Conservation (phyloP, 2,113 vertebrate species). For the Corythornis cristatus region DNA sequence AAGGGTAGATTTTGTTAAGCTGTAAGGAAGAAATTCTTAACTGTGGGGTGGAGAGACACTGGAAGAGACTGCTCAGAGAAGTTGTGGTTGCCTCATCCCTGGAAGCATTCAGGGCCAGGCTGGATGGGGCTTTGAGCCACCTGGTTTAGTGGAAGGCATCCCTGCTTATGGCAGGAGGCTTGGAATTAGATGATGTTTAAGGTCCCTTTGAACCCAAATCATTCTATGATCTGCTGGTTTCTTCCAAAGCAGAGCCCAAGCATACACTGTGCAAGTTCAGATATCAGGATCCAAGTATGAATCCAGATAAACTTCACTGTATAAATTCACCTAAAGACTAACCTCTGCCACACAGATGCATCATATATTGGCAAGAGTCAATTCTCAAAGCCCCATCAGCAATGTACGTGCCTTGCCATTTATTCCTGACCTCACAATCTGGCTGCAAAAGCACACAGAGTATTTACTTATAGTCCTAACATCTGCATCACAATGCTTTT, state of each 20-base stretch:
- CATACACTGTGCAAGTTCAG: neutral
- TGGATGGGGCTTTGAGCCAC: neutral
- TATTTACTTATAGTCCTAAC: neutral
- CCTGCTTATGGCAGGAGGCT: neutral
- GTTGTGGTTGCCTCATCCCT: neutral
- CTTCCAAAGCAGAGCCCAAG: neutral
- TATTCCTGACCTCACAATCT: accelerated
- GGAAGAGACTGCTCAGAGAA: neutral
- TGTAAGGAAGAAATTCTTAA: neutral
- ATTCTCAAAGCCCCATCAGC: neutral
- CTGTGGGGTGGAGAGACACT: neutral
- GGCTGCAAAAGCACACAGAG: neutral
- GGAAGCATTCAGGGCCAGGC: neutral
- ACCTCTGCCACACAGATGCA: neutral
- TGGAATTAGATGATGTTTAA: neutral
- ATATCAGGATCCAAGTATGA: neutral
- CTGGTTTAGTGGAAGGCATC: neutral
- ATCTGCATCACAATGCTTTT: neutral
- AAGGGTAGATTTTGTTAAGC: neutral
- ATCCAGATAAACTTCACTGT: accelerated
- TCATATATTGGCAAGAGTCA: accelerated
- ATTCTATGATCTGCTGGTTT: neutral
- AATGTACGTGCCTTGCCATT: accelerated
- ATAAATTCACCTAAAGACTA: neutral
- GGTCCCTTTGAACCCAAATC: neutral